Percentiles rank a stretch among this genome's conserved stretches.
Conservation (phyloP, 2,113 vertebrate genomes). For the Microtus montanus region DNA sequence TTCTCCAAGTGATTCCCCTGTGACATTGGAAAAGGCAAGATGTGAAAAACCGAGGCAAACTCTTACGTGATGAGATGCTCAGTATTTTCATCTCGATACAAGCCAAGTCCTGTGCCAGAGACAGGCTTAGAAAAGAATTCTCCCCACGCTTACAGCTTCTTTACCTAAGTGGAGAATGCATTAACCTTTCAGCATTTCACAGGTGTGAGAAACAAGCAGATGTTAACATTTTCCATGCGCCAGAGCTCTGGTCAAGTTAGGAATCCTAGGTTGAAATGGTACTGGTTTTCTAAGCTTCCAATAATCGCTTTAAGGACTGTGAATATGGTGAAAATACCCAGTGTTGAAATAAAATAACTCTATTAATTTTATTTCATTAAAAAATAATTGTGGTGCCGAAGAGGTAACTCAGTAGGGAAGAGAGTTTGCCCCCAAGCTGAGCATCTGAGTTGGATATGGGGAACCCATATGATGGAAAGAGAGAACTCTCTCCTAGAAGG, state of each 20-base stretch:
- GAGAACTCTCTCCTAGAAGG: neutral
- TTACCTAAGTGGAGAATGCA: neutral
- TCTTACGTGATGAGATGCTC: neutral
- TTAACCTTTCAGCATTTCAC: neutral
- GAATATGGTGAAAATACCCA: neutral
- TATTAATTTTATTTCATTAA: neutral
- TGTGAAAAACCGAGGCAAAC: neutral
- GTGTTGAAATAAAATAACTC: neutral
- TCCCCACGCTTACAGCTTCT: neutral
- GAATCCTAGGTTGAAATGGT: neutral
- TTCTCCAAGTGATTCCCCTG: neutral
- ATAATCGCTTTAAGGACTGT: neutral
- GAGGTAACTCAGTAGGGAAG: neutral
- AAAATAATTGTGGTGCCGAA: neutral
- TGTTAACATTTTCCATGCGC: slow-evolving; percentile 12
- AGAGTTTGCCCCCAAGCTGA: neutral
- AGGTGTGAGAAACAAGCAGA: slow-evolving; percentile 31
- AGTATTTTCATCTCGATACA: neutral
- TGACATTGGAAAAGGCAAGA: slow-evolving; percentile 26
- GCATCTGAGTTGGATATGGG: no score
- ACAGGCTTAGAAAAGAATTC: neutral
- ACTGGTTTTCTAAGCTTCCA: neutral
- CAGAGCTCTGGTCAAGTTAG: neutral
- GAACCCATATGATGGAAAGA: neutral
- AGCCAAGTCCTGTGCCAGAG: neutral